These are phyloP conservation scores for Dinocampus coccinellae DNA, from an alignment of 2,888 invertebrate species.

Conservation along the genomic window DNA sequence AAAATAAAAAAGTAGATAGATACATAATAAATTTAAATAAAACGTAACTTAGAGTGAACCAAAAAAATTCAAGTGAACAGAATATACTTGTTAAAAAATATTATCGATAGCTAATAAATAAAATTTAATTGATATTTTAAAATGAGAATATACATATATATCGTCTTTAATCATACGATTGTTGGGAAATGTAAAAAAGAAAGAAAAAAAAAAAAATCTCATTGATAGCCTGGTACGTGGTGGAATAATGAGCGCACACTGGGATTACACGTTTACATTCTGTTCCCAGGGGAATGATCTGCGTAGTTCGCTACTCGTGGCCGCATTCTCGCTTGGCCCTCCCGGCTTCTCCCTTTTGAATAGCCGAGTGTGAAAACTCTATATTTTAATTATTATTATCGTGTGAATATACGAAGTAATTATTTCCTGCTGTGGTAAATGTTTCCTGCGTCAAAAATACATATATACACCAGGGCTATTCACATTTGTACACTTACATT, in stretches of 20 bases:
- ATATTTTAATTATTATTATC: slow-evolving; percentile 64
- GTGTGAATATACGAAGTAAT: slow-evolving; percentile 62
- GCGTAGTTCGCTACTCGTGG: neutral
- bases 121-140: neutral
- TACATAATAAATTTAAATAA: too few species aligned
- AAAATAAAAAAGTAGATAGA: too few species aligned
- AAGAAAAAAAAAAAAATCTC: slow-evolving; percentile 9
- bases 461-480: neutral
- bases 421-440: slow-evolving; percentile 62
- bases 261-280: slow-evolving; percentile 31
- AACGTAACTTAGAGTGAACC: too few species aligned
- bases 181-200: neutral
- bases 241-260: slow-evolving; percentile 24
- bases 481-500: neutral
- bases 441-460: slow-evolving; percentile 49
- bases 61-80: too few species aligned
- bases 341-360: slow-evolving; percentile 24
- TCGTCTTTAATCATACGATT: neutral
- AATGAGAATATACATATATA: neutral
- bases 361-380: slow-evolving; percentile 44
- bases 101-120: neutral
- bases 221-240: slow-evolving; percentile 21
- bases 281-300: slow-evolving; percentile 36
- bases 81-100: neutral
- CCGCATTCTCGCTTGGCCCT: slow-evolving; percentile 8